Evolutionary conservation across 92 coral and sea anemone species (phyloP).

Genomic region (Ricordea florida): DNA sequence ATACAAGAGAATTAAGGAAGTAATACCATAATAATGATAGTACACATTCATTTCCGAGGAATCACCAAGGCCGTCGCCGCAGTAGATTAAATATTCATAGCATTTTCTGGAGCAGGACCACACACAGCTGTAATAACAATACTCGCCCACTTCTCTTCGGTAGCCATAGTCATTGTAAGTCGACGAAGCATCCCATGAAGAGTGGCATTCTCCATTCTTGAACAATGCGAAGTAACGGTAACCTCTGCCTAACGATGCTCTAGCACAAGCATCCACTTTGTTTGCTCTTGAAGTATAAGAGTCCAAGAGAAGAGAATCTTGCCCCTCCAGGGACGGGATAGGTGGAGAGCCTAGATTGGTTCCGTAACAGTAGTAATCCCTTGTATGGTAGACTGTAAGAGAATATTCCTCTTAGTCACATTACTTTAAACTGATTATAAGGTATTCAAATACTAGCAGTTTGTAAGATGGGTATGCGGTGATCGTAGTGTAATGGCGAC

Average conservation of each 20-base stretch:
- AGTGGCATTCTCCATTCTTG: conserved; percentile 12
- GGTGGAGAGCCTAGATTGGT: neutral
- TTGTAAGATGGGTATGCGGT: too few species aligned
- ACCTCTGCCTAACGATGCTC: conserved; percentile 51
- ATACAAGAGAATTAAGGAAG: neutral
- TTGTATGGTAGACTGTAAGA: neutral
- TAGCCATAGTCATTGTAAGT: neutral
- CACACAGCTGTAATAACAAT: neutral
- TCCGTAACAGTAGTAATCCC: conserved; percentile 4
- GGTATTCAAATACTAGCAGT: too few species aligned
- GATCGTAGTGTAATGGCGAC: too few species aligned
- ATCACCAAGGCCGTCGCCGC: conserved; percentile 7
- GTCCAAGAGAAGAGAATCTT: conserved; percentile 25
- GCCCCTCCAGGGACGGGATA: conserved; percentile 33
- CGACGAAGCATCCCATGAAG: neutral
- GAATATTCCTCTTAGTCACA: too few species aligned
- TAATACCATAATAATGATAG: neutral
- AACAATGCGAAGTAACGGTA: conserved; percentile 26
- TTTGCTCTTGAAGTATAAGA: neutral
- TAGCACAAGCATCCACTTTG: conserved; percentile 24
- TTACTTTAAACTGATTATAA: too few species aligned
- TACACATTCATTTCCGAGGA: neutral
- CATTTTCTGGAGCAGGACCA: neutral
- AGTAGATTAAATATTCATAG: neutral
- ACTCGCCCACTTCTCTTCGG: neutral